Percentiles rank a stretch among this genome's conserved stretches.
Evolutionary conservation across 2,888 invertebrate species (phyloP).

Genomic region (Drosophila infuscata): DNA sequence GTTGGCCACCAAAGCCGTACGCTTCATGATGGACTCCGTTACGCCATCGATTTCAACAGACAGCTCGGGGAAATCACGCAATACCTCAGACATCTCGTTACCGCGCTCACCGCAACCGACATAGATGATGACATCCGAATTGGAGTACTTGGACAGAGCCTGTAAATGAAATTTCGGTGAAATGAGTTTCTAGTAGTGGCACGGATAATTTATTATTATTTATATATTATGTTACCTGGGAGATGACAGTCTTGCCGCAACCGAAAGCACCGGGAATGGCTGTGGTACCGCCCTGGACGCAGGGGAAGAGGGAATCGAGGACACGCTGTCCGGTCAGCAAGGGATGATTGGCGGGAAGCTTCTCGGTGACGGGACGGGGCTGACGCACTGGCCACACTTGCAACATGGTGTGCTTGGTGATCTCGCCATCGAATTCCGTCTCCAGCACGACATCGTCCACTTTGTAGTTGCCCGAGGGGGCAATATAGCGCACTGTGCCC

Average conservation of each 20-base stretch:
- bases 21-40: constrained; percentile 99
- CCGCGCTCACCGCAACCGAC: constrained; percentile 99
- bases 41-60: constrained; percentile 98
- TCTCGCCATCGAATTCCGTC: constrained; percentile 99
- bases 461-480: constrained; percentile 96
- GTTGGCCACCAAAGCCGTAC: constrained; percentile 99
- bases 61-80: constrained; percentile 99
- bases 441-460: constrained; percentile 98
- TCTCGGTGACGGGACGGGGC: constrained; percentile 98
- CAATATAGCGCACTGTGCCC: constrained; percentile 98
- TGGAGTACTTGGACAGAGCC: constrained; percentile 99
- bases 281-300: constrained; percentile 99
- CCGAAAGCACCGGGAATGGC: constrained; percentile 99
- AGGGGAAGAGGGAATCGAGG: constrained; percentile 99
- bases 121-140: constrained; percentile 99
- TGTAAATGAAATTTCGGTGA: constrained; percentile 82
- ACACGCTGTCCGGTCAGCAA: constrained; percentile 99
- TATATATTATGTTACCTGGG: constrained; percentile 84
- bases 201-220: too few relatives aligned
- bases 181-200: background rate
- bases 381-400: constrained; percentile 99
- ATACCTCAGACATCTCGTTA: constrained; percentile 99
- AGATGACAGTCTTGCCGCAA: constrained; percentile 99
- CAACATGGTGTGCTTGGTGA: constrained; percentile 96
- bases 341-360: constrained; percentile 99